Evolutionary conservation across 2,113 vertebrate genomes (phyloP), one percentile per base, ranked within the genome.

Genomic region (Peromyscus maniculatus): DNA sequence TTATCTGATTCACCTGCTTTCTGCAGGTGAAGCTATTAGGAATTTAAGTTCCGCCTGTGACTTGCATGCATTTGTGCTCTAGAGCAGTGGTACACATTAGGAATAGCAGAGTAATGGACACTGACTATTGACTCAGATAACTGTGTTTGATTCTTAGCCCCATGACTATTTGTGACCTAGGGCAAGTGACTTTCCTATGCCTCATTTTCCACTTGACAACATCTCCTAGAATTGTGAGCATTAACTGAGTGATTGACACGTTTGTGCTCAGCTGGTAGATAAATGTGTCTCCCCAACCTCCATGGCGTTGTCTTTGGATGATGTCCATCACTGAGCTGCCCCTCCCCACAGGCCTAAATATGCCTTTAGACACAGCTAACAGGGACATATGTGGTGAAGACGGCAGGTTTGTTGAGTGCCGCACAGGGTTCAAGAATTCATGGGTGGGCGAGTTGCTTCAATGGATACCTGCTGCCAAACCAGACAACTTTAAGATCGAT

Each of bases 161-260:
- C 13, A 52, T 24, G 4, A 62, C 28, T 84, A 69, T 36, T 72
- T 92, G 84, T 95, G 83, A 71, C 16, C 21, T 79, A 92, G n/a
- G 22, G 15, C 64, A 90, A 84, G 28, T 72, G 89, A 72, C 26
- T 90, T 87, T 49, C 62, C 64, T 74, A 46, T 91, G 91, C 46
- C 49, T 78, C 49, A 67, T 88, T 97, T 97, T 80, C 39, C 72
- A 69, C 55, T 82, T 28, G 80, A 43, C 24, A 91, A 43, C 46
- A 91, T 71, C 13, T 92, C 12, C 21, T 84, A 31, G 57, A 86
- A 77, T 43, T 87, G 79, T 83, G 55, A 91, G 49, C 57, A 59
- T 86, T 64, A 88, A 62, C 92, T 74, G 22, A 92, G 84, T 55
- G 77, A 67, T 9, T 66, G 52, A 66, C 62, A 82, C 12, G 59